Conservation (phyloP, 2,113 vertebrate species). For the Anoura caudifer region DNA sequence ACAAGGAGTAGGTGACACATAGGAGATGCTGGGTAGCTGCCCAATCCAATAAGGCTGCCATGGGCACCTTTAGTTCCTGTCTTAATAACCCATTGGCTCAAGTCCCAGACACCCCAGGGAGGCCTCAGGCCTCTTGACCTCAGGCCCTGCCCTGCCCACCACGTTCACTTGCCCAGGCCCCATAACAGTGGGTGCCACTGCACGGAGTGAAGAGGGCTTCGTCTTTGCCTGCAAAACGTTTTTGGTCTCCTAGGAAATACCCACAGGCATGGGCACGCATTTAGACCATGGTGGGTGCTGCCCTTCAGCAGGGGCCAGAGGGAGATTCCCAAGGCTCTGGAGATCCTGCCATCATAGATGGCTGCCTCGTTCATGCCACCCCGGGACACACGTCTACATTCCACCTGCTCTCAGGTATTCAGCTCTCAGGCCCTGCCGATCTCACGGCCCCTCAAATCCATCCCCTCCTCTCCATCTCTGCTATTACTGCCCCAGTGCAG, state of each 20-base stretch:
- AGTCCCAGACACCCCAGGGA: background rate
- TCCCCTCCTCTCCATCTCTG: background rate
- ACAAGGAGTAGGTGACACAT: background rate
- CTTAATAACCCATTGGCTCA: background rate
- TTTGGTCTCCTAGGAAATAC: background rate
- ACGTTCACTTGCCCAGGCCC: background rate
- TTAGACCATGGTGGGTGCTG: background rate
- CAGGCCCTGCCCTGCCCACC: background rate
- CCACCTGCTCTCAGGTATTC: background rate
- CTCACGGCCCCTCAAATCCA: background rate
- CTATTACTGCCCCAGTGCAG: background rate
- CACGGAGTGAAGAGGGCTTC: background rate
- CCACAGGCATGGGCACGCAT: background rate
- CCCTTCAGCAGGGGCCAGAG: background rate
- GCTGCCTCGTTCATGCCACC: background rate
- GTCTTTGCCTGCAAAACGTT: background rate
- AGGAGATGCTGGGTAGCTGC: background rate
- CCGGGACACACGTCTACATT: accelerated
- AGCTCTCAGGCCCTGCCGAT: background rate
- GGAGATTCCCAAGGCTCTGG: background rate
- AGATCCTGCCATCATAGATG: background rate
- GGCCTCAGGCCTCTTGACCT: background rate
- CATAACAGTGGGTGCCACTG: background rate
- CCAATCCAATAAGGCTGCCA: background rate
- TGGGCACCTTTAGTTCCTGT: background rate